A percentile compares a stretch with the other conserved stretches of the same genome.
These are phyloP conservation scores for Lycaena phlaeas DNA, from an alignment of 2,888 invertebrate genomes.

Conservation along the genomic window DNA sequence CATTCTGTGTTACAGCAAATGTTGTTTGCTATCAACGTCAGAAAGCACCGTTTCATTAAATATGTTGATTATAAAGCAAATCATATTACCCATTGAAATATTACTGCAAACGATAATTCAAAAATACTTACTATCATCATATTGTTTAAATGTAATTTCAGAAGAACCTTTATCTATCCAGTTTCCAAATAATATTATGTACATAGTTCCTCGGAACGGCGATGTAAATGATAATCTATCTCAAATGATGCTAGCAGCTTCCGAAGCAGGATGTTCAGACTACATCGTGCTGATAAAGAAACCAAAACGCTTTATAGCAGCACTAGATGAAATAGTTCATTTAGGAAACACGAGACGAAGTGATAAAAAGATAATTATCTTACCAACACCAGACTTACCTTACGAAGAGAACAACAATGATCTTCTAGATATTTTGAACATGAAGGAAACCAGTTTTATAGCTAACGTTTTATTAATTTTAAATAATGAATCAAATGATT, in stretches of 20 bases:
- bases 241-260: constrained; percentile 34
- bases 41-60: constrained; percentile 2
- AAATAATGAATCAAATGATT: constrained; percentile 21
- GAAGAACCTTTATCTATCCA: constrained; percentile 31
- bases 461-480: constrained; percentile 44
- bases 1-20: too few species aligned
- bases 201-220: constrained; percentile 19
- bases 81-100: constrained; percentile 34
- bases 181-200: constrained; percentile 28
- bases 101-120: constrained; percentile 40
- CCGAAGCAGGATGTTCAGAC: constrained; percentile 63
- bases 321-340: constrained; percentile 48
- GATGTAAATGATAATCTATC: constrained; percentile 27
- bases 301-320: constrained; percentile 43
- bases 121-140: constrained; percentile 37
- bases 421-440: constrained; percentile 32
- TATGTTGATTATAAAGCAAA: constrained; percentile 17
- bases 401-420: constrained; percentile 16
- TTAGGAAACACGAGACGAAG: constrained; percentile 50
- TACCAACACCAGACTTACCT: constrained; percentile 30
- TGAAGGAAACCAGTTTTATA: constrained; percentile 40
- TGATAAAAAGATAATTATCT: constrained; percentile 52
- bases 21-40: too few species aligned
- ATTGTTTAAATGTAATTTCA: constrained; percentile 46
- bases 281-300: constrained; percentile 47